These are phyloP conservation scores for Chaetodon auriga DNA, from an alignment of 2,113 vertebrate species.

Conservation along the genomic window DNA sequence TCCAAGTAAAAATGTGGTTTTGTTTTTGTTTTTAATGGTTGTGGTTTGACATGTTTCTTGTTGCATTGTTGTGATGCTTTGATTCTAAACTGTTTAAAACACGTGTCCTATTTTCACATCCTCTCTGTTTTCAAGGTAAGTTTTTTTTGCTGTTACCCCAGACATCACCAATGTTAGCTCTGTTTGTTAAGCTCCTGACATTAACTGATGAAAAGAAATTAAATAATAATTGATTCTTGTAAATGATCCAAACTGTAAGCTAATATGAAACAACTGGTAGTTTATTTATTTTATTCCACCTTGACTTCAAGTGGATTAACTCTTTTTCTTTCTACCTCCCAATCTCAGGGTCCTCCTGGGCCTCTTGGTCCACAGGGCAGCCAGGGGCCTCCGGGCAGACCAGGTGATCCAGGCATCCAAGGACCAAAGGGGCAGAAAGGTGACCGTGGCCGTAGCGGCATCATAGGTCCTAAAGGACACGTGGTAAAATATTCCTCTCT, in stretches of 20 bases:
- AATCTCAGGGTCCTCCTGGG: slow-evolving; percentile 90
- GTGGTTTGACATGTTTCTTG: background rate
- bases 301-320: background rate
- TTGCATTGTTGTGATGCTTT: slow-evolving; percentile 53
- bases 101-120: background rate
- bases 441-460: slow-evolving; percentile 86
- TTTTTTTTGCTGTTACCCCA: background rate
- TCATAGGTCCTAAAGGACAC: slow-evolving; percentile 90
- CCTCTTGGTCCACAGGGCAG: slow-evolving; percentile 88
- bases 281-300: background rate
- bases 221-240: background rate
- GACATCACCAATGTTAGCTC: background rate
- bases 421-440: slow-evolving; percentile 94
- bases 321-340: slow-evolving; percentile 42
- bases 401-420: slow-evolving; percentile 89
- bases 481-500: slow-evolving; percentile 80
- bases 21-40: background rate
- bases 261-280: background rate
- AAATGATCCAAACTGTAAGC: background rate
- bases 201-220: background rate
- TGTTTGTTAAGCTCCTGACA: background rate
- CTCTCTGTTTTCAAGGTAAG: slow-evolving; percentile 25
- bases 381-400: slow-evolving; percentile 87
- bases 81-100: background rate
- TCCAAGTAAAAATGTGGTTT: background rate